Evolutionary conservation across 2,113 vertebrate species (phyloP).

Genomic region (Mugil cephalus): DNA sequence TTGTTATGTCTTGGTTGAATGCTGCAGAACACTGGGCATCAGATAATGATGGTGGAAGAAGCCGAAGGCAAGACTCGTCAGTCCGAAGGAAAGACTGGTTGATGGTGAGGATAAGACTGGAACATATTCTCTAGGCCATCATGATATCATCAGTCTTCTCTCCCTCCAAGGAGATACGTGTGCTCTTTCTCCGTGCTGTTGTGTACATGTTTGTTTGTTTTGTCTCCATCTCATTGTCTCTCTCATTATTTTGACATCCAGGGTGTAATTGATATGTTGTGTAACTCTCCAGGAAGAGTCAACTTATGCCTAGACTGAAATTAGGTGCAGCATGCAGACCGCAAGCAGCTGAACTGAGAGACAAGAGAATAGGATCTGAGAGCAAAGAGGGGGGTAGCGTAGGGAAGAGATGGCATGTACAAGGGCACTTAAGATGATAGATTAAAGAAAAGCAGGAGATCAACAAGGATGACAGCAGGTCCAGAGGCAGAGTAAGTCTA

Average conservation of each 20-base stretch:
- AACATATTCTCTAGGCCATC: constrained; percentile 33
- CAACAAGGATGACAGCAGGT: constrained; percentile 28
- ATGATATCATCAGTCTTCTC: constrained; percentile 41
- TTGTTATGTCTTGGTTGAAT: constrained; percentile 53
- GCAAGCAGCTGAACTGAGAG: constrained; percentile 23
- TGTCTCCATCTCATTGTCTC: neutral
- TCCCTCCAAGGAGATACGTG: constrained; percentile 2
- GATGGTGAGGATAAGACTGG: constrained; percentile 19
- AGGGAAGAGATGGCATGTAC: constrained; percentile 1
- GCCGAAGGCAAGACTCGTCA: constrained; percentile 55
- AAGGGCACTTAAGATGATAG: constrained; percentile 33
- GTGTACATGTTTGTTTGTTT: constrained; percentile 12
- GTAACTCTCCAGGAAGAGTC: constrained; percentile 13
- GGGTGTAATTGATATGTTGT: constrained; percentile 20
- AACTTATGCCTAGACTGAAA: constrained; percentile 28
- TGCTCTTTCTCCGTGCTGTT: neutral
- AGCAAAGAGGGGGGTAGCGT: constrained; percentile 7
- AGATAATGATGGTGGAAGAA: constrained; percentile 66
- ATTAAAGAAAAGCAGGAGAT: constrained; percentile 31
- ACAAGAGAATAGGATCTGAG: constrained; percentile 2
- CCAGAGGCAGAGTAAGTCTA: constrained; percentile 12
- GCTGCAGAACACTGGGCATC: constrained; percentile 42
- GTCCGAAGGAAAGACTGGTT: constrained; percentile 29
- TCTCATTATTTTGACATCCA: constrained; percentile 1
- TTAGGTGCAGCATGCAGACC: constrained; percentile 10